Base-by-base conservation (phyloP, 2,797 vertebrate genomes). In the Amazona finschi region DNA sequence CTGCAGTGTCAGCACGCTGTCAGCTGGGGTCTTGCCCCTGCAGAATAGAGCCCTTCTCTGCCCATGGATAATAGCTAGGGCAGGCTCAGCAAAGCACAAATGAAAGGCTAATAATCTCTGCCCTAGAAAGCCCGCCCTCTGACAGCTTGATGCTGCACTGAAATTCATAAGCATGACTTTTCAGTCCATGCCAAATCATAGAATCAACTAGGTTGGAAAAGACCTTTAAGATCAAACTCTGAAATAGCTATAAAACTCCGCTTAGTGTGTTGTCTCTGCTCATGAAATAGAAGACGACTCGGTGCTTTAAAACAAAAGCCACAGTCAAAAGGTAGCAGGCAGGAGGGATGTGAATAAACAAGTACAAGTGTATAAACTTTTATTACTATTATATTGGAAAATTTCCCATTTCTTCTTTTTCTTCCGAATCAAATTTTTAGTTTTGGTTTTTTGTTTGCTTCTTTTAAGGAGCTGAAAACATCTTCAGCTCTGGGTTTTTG, bases 71-170 rank as follows among this genome's bases (percentile, higher is more conserved):
- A 47, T 7, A 93, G 64, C 57, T 61, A 65, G 66, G 87, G 92
- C 1, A 39, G 72, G 8, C 28, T 85, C 6, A 4, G 69, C 49
- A 94, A 85, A 87, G 43, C 78, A 72, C n/a, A 93, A 85, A 33
- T 5, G 75, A 85, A 93, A 52, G 57, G 46, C 65, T 96, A 82
- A 83, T 65, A 87, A 79, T 65, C 78, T 60, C 38, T 77, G 44
- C 65, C 82, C 38, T 10, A 33, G 58, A 65, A 75, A 80, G 27
- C 46, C 46, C 4, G 11, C 6, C 43, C 66, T 75, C 61, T 58
- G 79, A 65, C 87, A 78, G 57, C 38, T 86, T 62, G 36, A 90
- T 57, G 71, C 21, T 57, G 55, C 50, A 43, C 33, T 85, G 90
- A 89, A 90, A 92, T 89, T 70, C 86, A 43, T 16, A 75, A 76